Conservation (phyloP, 1,140 invertebrate genomes). For the Apis florea region DNA sequence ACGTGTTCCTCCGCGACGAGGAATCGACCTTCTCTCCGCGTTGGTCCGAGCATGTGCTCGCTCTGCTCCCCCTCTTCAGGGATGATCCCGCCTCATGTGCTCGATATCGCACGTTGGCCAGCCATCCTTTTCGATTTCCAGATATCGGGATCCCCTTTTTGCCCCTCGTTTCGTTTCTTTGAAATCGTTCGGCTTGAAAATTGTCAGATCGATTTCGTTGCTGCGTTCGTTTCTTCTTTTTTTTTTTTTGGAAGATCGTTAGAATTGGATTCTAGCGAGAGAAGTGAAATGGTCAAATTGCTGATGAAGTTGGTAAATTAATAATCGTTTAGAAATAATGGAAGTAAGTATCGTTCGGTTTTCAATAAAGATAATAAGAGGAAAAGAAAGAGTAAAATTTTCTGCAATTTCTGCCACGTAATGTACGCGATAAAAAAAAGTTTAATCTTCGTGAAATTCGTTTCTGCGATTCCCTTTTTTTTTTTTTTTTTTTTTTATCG, state of each 20-base stretch:
- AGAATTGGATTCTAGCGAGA: too few relatives aligned
- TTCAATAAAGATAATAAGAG: too few relatives aligned
- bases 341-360: too few relatives aligned
- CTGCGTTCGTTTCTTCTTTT: too few relatives aligned
- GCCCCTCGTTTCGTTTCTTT: background rate
- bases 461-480: too few relatives aligned
- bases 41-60: conserved; percentile 42
- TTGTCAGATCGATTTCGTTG: too few relatives aligned
- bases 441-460: background rate
- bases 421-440: background rate
- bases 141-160: conserved; percentile 8
- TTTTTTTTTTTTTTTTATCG: background rate
- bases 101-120: conserved; percentile 6
- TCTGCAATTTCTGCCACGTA: background rate
- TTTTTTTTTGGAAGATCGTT: too few relatives aligned
- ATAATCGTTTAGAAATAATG: too few relatives aligned
- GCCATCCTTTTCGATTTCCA: conserved; percentile 9
- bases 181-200: too few relatives aligned
- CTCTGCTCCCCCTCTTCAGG: background rate
- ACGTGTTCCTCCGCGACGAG: conserved; percentile 43
- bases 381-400: background rate
- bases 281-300: too few relatives aligned
- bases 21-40: conserved; percentile 41
- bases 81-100: conserved; percentile 27
- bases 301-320: too few relatives aligned